Conservation (phyloP, 1,140 invertebrate species). For the Drosophila chauvacae region DNA sequence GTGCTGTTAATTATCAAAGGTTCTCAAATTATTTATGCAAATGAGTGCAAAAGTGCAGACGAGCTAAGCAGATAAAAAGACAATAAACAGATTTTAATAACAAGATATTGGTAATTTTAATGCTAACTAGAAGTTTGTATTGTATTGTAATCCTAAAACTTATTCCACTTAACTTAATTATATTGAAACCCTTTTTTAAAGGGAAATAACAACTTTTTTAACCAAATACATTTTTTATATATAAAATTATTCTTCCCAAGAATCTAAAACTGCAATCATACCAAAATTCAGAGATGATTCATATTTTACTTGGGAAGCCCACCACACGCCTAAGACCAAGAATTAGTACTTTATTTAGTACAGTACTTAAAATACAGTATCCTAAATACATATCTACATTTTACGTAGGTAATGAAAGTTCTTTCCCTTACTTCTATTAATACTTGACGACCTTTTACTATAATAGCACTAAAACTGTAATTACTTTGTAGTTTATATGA, state of each 20-base stretch:
- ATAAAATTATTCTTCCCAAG: background rate
- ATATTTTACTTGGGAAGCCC: background rate
- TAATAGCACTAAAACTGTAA: background rate
- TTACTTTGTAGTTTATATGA: background rate
- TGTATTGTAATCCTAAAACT: too few species aligned
- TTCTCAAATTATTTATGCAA: background rate
- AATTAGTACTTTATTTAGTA: background rate
- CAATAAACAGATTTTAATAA: background rate
- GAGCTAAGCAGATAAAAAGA: background rate
- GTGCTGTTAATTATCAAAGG: background rate
- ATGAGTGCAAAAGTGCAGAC: background rate
- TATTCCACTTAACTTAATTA: background rate
- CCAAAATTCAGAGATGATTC: background rate
- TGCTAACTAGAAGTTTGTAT: background rate
- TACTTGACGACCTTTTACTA: too few species aligned
- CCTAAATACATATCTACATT: background rate
- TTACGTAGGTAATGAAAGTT: too few species aligned
- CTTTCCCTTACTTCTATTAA: background rate
- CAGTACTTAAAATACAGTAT: background rate
- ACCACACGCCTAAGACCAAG: background rate
- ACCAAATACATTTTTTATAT: background rate
- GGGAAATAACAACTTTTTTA: background rate
- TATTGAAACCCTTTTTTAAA: background rate
- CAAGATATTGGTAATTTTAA: background rate
- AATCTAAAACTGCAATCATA: background rate